Conservation (phyloP, 2,113 vertebrate genomes). For the Bufo gargarizans region DNA sequence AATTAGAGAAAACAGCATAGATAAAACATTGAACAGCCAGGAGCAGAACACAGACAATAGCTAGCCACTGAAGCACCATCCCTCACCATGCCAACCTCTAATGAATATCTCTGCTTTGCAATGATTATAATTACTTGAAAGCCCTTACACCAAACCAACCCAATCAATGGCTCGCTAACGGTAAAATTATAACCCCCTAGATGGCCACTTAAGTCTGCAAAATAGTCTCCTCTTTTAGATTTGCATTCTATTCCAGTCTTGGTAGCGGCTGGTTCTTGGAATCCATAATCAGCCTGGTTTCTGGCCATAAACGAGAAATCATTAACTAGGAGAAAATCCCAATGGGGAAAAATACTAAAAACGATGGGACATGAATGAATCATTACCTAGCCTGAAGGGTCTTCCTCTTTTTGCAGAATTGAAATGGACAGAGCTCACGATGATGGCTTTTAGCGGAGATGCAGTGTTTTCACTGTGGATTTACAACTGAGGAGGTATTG, state of each 20-base stretch:
- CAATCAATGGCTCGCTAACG: conserved; percentile 78
- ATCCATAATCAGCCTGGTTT: conserved; percentile 64
- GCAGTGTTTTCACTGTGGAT: conserved; percentile 53
- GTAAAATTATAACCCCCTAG: conserved; percentile 79
- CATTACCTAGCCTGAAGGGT: conserved; percentile 46
- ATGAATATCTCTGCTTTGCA: conserved; percentile 61
- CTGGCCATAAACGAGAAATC: conserved; percentile 28
- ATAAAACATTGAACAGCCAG: conserved; percentile 24
- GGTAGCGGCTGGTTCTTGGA: conserved; percentile 67
- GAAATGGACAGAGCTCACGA: conserved; percentile 55
- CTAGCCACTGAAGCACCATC: conserved; percentile 33
- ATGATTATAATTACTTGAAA: conserved; percentile 69
- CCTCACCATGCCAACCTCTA: conserved; percentile 48
- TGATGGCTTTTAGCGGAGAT: conserved; percentile 39
- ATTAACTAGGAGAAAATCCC: conserved; percentile 40
- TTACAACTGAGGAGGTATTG: conserved; percentile 53
- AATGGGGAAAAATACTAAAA: conserved; percentile 3
- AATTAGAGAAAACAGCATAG: not conserved
- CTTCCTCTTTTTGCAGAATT: conserved; percentile 46
- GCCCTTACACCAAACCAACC: conserved; percentile 81
- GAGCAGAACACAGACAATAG: conserved; percentile 3
- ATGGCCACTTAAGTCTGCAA: conserved; percentile 66
- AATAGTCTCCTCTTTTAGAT: conserved; percentile 52
- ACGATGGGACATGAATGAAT: conserved; percentile 43
- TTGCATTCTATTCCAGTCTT: conserved; percentile 73